These are phyloP conservation scores for Bombus turneri DNA, from an alignment of 1,140 invertebrate genomes.

Conservation along the genomic window DNA sequence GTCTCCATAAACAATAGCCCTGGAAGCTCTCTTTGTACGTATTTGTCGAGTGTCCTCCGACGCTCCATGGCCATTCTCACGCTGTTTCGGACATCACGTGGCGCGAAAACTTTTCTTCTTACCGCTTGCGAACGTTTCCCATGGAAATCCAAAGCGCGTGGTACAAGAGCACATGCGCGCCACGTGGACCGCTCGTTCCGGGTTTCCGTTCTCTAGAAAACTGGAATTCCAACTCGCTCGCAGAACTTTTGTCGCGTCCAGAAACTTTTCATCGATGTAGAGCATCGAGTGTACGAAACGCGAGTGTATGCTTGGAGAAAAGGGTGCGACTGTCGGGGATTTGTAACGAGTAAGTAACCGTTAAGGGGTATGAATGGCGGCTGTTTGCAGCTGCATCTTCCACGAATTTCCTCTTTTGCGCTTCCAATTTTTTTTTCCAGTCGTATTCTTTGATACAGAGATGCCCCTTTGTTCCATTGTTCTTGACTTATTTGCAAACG, in stretches of 20 bases:
- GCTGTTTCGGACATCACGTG: not conserved
- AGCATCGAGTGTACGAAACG: too few species aligned
- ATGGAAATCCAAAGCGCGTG: not conserved
- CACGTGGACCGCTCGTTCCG: not conserved
- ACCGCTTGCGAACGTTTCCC: not conserved
- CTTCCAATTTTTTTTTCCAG: not conserved
- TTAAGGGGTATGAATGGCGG: too few species aligned
- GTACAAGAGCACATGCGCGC: not conserved
- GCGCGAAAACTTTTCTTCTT: constrained; percentile 8
- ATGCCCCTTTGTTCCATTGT: not conserved
- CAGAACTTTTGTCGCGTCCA: not conserved
- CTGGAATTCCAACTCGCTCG: not conserved
- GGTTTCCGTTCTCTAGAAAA: not conserved
- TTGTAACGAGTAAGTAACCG: too few species aligned
- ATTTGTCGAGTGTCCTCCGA: not conserved
- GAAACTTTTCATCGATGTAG: not conserved
- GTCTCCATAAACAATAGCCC: not conserved
- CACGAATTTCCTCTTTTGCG: not conserved
- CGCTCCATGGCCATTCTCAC: not conserved
- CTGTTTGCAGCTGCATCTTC: not conserved
- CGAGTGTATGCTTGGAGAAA: too few species aligned
- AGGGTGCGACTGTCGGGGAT: too few species aligned
- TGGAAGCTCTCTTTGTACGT: not conserved
- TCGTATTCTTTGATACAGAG: not conserved
- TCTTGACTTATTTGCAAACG: not conserved